Percentiles rank a stretch among this genome's conserved stretches.
phyloP scores from a whole-genome alignment of 2,888 invertebrate genomes.

The Galeruca laticollis region DNA sequence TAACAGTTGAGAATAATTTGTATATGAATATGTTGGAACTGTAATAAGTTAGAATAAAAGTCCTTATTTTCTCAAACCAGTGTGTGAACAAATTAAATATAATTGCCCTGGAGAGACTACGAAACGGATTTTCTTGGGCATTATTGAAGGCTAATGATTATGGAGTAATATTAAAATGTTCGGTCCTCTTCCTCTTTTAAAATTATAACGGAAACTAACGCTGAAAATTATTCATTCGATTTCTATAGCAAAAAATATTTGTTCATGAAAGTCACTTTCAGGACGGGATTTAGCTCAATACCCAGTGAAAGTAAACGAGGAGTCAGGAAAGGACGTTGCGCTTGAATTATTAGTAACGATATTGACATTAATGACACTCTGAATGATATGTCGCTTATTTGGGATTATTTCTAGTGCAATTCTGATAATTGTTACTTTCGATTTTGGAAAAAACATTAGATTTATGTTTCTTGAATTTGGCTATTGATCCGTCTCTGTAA shows the following conservation, averaged over 20 bases:
- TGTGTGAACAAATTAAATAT: conserved; percentile 34
- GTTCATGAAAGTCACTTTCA: too few relatives aligned
- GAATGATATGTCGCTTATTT: too few relatives aligned
- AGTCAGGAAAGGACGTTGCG: too few relatives aligned
- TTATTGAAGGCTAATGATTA: conserved; percentile 27
- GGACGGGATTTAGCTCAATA: too few relatives aligned
- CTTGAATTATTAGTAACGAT: too few relatives aligned
- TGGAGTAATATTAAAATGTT: conserved; percentile 29
- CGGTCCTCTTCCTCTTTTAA: conserved; percentile 29
- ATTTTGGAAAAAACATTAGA: too few relatives aligned
- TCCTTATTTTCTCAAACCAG: conserved; percentile 33
- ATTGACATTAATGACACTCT: too few relatives aligned
- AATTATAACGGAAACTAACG: conserved; percentile 27
- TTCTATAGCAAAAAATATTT: conserved; percentile 17
- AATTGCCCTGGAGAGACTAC: conserved; percentile 23
- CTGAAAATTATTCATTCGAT: conserved; percentile 17
- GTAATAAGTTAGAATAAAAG: conserved; percentile 32
- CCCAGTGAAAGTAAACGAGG: too few relatives aligned
- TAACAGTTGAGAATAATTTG: conserved; percentile 30
- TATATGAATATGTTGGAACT: conserved; percentile 29
- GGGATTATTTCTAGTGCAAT: too few relatives aligned
- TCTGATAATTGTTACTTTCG: too few relatives aligned
- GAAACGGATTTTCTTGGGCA: conserved; percentile 22
- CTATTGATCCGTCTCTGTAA: conserved; percentile 13
- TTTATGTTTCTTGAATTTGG: too few relatives aligned